Percentiles rank a stretch among this genome's conserved stretches.
phyloP scores from a whole-genome alignment of 2,113 vertebrate genomes.

The Apodemus speciosus region DNA sequence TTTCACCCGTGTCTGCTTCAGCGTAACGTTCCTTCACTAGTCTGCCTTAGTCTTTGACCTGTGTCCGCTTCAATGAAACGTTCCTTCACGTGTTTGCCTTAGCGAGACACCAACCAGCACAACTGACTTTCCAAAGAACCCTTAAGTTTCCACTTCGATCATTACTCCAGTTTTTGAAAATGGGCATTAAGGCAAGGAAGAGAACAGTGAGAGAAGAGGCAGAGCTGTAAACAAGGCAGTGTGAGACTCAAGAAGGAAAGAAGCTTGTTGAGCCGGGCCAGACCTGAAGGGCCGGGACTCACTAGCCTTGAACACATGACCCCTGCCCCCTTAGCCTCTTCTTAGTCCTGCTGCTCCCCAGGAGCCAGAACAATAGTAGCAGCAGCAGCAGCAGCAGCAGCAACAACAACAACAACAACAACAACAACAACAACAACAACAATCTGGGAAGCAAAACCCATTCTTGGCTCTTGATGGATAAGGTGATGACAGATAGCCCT shows the following conservation, averaged over 20 bases:
- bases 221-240: background rate
- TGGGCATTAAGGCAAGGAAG: background rate
- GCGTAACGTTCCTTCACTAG: too few relatives aligned
- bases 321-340: background rate
- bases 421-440: too few relatives aligned
- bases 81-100: too few relatives aligned
- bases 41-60: too few relatives aligned
- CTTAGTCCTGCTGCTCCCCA: background rate
- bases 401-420: too few relatives aligned
- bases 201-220: background rate
- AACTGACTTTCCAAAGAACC: too few relatives aligned
- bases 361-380: background rate
- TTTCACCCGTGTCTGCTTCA: too few relatives aligned
- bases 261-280: background rate
- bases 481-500: background rate
- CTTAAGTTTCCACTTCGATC: too few relatives aligned
- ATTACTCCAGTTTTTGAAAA: background rate
- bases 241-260: background rate
- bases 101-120: too few relatives aligned
- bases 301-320: background rate
- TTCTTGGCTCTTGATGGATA: background rate
- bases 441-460: background rate
- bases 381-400: too few relatives aligned
- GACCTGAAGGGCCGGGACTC: background rate
- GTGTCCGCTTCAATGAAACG: too few relatives aligned